These are phyloP conservation scores for Malachius bipustulatus DNA, from an alignment of 2,888 invertebrate species.

Conservation along the genomic window DNA sequence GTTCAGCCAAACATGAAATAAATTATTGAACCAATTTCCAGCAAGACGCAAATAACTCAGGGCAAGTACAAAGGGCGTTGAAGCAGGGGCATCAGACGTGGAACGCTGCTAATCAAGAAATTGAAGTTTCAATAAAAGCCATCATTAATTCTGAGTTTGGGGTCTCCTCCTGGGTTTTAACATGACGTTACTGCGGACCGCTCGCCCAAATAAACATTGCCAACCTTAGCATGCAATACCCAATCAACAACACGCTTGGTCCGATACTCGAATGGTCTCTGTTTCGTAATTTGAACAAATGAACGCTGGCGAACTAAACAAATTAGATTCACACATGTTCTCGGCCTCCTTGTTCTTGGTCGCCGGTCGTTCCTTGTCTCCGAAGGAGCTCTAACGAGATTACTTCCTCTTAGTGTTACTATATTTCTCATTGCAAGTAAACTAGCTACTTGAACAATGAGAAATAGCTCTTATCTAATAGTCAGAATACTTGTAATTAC, in stretches of 20 bases:
- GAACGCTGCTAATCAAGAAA: constrained; percentile 48
- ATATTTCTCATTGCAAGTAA: too few relatives aligned
- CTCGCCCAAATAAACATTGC: constrained; percentile 19
- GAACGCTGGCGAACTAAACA: constrained; percentile 50
- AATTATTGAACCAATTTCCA: constrained; percentile 34
- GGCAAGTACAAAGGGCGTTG: constrained; percentile 13
- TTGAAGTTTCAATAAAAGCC: constrained; percentile 58
- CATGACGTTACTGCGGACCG: constrained; percentile 28
- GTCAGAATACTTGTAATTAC: too few relatives aligned
- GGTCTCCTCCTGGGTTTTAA: constrained; percentile 27
- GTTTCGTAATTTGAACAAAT: constrained; percentile 51
- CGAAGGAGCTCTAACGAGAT: too few relatives aligned
- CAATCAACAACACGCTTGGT: constrained; percentile 15
- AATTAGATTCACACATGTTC: constrained; percentile 48
- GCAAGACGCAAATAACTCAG: constrained; percentile 18
- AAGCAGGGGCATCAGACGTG: constrained; percentile 22
- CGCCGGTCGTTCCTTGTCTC: too few relatives aligned
- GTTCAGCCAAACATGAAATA: constrained; percentile 25
- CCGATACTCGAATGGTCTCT: constrained; percentile 27
- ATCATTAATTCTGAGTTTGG: constrained; percentile 53
- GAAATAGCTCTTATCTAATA: too few relatives aligned
- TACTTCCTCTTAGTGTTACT: too few relatives aligned
- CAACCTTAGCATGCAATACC: constrained; percentile 11
- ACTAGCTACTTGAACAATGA: too few relatives aligned
- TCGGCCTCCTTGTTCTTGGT: constrained; percentile 1